Base-by-base conservation (phyloP, 37 sponge, comb jelly and placozoan species). In the Spongia lamella region DNA sequence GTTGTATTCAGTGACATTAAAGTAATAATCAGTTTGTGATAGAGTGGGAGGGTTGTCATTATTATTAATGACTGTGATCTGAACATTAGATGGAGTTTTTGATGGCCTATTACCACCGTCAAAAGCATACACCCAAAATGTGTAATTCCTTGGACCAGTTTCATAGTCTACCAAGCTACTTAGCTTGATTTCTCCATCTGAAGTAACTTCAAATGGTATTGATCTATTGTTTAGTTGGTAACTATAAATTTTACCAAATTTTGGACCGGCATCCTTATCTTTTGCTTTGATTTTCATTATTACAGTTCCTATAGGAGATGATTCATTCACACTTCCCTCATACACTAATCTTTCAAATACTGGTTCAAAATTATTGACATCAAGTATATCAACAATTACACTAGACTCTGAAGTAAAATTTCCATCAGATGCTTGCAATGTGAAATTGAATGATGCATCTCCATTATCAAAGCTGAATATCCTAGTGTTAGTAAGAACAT, bases 361-460 rank as follows among this genome's bases (percentile, higher is more conserved):
- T 0, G 87, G 87, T 17, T 33, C 1, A 69, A 70, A 80, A 19
- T 86, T 81, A 68, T 86, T 86, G 55, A 67, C 61, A 50, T 86
- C 87, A 50, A 27, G 27, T 11, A 86, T 75, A 13, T 26, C 7
- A 15, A 86, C 49, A 16, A 68, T 70, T 24, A 86, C 72, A 37
- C 73, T 73, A 16, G 66, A 73, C 5, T 58, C 74, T 30, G 66
- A 72, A 39, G 63, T 16, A 0, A 64, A 64, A 39, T 72, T 63
- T 22, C 73, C 65, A 38, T 82, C 82, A 6, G 19, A 29, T n/a
- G 82, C 73, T 54, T 55, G 64, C 29, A 55, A n/a, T 3, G n/a
- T 21, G 55, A 82, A 61, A 26, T 31, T 9, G 65, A 65, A 82
- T 26, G 14, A 73, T 39, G 57, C 57, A 7, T 17, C 22, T 22